Base-by-base conservation (phyloP, 2,888 invertebrate genomes). In the Tricholauxania praeusta region DNA sequence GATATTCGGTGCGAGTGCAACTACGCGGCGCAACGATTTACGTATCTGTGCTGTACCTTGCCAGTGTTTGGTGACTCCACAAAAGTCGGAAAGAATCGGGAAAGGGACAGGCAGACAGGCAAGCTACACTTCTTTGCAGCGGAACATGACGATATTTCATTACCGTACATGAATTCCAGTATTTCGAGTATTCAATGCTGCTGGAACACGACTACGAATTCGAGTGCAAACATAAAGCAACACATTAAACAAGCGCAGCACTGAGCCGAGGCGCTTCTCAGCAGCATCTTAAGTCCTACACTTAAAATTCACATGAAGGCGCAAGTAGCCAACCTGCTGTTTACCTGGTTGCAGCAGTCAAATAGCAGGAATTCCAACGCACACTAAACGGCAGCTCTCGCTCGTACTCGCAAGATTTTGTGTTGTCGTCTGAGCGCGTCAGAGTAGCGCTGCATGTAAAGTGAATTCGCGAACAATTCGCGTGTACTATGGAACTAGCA, bases 81-180 rank as follows among this genome's bases (percentile, higher is more conserved):
- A 28, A 28, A 28, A 10, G 39, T 39, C 39, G 39, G n/a, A n/a
- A n/a, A n/a, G n/a, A 3, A 39, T 39, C 39, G 39, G 39, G 10
- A 39, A 39, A 39, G 39, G 39, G 39, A 39, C 10, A 39, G 39
- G 39, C 10, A 39, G 39, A 39, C 10, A 39, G 39, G 39, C 10
- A 39, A 10, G 6, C 6, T 39, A 39, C 39, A 39, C 28, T 28
- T 28, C 28, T 28, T 28, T 17, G 39, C 47, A 76, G 77, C 76
- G 75, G 77, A 80, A 82, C 81, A 81, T 80, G 82, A 80, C 81
- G 78, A 81, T 82, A 82, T 82, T 83, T 83, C 80, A 83, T 82
- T 79, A 81, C 80, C 79, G 74, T 73, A 74, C 55, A 51, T 69
- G 39, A 69, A 60, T 69, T 59, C 60, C 69, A 65, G 71, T 66